These are phyloP conservation scores for Oryzias javanicus DNA, from an alignment of 2,113 vertebrate species.

Conservation along the genomic window DNA sequence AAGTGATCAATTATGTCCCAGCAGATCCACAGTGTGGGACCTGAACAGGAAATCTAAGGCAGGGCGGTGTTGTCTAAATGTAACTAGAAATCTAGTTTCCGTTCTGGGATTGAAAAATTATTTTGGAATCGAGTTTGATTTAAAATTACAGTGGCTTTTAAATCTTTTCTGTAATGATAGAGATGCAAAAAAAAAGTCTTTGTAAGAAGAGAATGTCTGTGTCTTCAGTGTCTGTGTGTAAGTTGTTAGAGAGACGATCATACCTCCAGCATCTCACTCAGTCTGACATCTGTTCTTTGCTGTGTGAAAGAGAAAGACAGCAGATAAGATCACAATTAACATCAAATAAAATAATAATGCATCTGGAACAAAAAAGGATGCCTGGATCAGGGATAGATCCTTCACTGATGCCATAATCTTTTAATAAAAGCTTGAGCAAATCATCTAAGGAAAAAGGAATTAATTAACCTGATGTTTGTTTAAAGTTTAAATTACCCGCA, in stretches of 20 bases:
- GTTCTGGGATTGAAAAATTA: too few species aligned
- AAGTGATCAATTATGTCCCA: too few species aligned
- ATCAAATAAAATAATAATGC: conserved; percentile 6
- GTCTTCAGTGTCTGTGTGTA: too few species aligned
- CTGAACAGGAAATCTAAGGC: too few species aligned
- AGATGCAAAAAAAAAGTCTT: too few species aligned
- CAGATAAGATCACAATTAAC: conserved; percentile 9
- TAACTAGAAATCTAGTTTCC: not conserved
- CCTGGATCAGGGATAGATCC: not conserved
- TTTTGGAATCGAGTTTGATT: too few species aligned
- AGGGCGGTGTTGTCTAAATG: too few species aligned
- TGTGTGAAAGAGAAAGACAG: conserved; percentile 59
- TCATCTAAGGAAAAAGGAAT: conserved; percentile 1
- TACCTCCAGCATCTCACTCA: conserved; percentile 99
- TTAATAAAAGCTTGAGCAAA: not conserved
- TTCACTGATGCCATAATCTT: not conserved
- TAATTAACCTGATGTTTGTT: not conserved
- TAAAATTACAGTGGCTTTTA: too few species aligned
- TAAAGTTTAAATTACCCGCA: too few species aligned
- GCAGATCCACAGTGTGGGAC: too few species aligned
- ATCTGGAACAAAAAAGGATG: not conserved
- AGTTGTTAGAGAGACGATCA: not conserved
- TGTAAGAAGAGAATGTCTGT: too few species aligned
- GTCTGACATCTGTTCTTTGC: conserved; percentile 98
- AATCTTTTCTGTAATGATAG: too few species aligned